These are phyloP conservation scores for Acronicta aceris DNA, from an alignment of 2,888 invertebrate genomes.

Conservation along the genomic window DNA sequence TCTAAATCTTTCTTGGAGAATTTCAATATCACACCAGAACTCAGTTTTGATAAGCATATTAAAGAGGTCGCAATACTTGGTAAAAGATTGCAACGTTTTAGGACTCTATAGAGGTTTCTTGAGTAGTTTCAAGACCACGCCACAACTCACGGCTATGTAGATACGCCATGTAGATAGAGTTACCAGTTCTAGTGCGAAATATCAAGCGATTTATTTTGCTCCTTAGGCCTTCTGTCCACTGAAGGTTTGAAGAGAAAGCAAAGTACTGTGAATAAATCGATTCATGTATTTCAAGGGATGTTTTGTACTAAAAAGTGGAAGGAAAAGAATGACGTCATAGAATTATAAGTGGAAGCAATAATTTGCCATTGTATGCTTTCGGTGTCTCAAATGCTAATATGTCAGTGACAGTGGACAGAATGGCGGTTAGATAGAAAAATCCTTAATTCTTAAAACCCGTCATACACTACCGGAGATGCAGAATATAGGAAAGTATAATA, in stretches of 20 bases:
- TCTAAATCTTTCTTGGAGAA: no score
- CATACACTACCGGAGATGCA: slow-evolving; percentile 52
- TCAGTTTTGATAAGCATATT: slow-evolving; percentile 35
- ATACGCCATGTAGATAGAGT: slow-evolving; percentile 62
- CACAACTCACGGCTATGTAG: slow-evolving; percentile 58
- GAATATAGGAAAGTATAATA: slow-evolving; percentile 18
- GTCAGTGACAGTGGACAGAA: slow-evolving; percentile 33
- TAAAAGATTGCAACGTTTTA: slow-evolving; percentile 1
- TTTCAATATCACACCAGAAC: no score
- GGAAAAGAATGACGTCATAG: neutral
- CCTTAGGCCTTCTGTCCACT: slow-evolving; percentile 47
- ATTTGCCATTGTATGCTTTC: slow-evolving; percentile 6
- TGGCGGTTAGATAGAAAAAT: slow-evolving; percentile 55
- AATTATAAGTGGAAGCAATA: slow-evolving; percentile 5
- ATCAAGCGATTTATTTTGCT: slow-evolving; percentile 59
- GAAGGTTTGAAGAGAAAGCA: slow-evolving; percentile 6
- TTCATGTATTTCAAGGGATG: neutral
- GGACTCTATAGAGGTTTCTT: neutral
- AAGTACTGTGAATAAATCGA: neutral
- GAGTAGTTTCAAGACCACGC: slow-evolving; percentile 35
- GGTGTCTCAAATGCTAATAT: neutral
- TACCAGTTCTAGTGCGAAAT: slow-evolving; percentile 62
- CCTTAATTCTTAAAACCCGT: slow-evolving; percentile 42
- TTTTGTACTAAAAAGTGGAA: neutral
- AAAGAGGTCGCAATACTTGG: slow-evolving; percentile 4